Evolutionary conservation across 92 coral and sea anemone species (phyloP).

Genomic region (Parazoanthus darwini): DNA sequence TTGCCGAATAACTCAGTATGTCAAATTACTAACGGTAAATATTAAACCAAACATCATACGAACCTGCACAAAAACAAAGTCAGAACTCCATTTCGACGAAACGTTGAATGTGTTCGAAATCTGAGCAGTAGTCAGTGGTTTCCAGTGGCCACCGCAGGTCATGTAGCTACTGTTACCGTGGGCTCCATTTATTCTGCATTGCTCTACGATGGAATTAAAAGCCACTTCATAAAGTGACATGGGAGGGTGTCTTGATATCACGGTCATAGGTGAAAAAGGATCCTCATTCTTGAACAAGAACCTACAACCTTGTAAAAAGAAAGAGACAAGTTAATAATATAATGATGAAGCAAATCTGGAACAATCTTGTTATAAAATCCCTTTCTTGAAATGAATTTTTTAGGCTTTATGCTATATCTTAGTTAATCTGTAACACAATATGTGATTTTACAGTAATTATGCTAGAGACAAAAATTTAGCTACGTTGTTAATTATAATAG

Average conservation of each 20-base stretch:
- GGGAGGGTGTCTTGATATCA: neutral
- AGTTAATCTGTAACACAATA: no score
- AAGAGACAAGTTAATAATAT: neutral
- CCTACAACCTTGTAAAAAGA: neutral
- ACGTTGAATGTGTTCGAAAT: neutral
- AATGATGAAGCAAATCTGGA: neutral
- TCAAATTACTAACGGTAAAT: neutral
- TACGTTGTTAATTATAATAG: no score
- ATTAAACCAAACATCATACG: neutral
- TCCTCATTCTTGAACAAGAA: constrained; percentile 1
- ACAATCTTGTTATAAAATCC: no score
- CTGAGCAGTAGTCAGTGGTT: neutral
- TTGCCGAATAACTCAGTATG: neutral
- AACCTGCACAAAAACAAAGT: neutral
- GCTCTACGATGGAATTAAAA: neutral
- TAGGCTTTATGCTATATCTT: no score
- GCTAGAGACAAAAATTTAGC: no score
- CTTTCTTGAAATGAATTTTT: no score
- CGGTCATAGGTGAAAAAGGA: neutral
- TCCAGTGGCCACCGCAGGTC: constrained; percentile 13
- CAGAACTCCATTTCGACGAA: constrained; percentile 12
- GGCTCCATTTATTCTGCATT: neutral
- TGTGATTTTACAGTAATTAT: no score
- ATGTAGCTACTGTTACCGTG: neutral
- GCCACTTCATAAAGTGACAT: neutral